Evolutionary conservation across 2,797 vertebrate genomes (phyloP), one percentile per base, ranked within the genome.

Genomic region (Muscicapa comitata): DNA sequence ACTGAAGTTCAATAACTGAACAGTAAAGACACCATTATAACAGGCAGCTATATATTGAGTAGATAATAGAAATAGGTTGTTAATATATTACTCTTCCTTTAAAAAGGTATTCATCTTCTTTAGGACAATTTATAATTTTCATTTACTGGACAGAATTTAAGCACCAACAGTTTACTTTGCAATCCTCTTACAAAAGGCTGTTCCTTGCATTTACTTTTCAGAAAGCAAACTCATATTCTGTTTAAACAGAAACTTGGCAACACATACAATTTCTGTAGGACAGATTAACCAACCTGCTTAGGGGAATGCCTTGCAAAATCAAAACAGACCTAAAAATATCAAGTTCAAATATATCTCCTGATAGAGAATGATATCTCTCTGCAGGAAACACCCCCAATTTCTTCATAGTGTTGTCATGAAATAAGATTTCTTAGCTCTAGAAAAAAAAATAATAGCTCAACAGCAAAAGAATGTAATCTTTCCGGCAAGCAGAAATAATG

Each of bases 171-270:
- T 77, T 94, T 95, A 88, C 86, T 84, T 84, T 87, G 78, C 90
- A 74, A 37, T 93, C 40, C 74, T 92, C 88, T 95, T 80, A 93
- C 3, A 0, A 93, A 88, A 89, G 63, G 54, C 81, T 65, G 61
- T 71, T 91, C 88, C 85, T 81, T 65, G 74, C 63, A 83, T 85
- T 96, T 97, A 86, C 82, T 96, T 97, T 95, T 76, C 88, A 91
- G 77, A 91, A 81, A 80, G 82, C 83, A 97, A 97, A 94, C 93
- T 93, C 67, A 94, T 74, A 95, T 91, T 94, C 68, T 95, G 67
- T 93, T 97, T 91, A 96, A 97, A 95, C 88, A 97, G 96, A 96
- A 94, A 95, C 74, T 82, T 96, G 95, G 68, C 95, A 96, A 91
- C 45, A 45, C 19, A 51, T 54, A 42, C 31, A 35, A 89, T 88